Base-by-base conservation (phyloP, 2,113 vertebrate genomes). In the Lethenteron reissneri region DNA sequence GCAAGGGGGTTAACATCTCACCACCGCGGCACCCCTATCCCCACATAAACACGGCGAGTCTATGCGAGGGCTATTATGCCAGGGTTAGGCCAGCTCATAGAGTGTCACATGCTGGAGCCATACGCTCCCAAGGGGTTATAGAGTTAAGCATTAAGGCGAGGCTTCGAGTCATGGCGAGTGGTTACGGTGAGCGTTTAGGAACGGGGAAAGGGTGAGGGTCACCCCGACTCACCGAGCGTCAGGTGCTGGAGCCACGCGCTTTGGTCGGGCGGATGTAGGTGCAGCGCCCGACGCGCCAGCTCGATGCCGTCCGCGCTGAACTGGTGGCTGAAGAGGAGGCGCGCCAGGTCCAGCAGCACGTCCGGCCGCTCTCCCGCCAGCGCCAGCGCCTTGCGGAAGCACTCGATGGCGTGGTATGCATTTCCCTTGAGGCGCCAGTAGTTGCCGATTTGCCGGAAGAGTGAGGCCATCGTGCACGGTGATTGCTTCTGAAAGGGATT, bases 321-420 rank as follows among this genome's bases (percentile, higher is more conserved):
- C n/a, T 21, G 15, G 62, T 68, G 11, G 62, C 62, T 68, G 62
- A 68, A 68, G 62, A 68, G 62, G 7, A 68, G 21, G n/a, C 62
- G 62, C n/a, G 62, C 62, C 62, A 68, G 62, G 2, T 68, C 62
- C 2, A 17, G 62, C 62, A 68, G 62, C 15, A 68, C 62, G 62
- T 68, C 62, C 62, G 62, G 62, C n/a, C 21, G 62, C 62, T 68
- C 15, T 11, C 15, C 15, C 11, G 62, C n/a, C 11, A 21, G 15
- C 21, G 62, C 62, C 15, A 68, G 62, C n/a, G 62, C 62, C 62
- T 68, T 68, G 62, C 62, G 62, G 62, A 68, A 68, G 62, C 62
- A 68, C 62, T 68, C 62, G 62, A 68, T 68, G 11, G 62, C 62
- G 21, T 68, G 62, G 62, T 68, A 68, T 9, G 62, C 62, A 68